Conservation (phyloP, 1,140 invertebrate species). For the Drosophila cardini region DNA sequence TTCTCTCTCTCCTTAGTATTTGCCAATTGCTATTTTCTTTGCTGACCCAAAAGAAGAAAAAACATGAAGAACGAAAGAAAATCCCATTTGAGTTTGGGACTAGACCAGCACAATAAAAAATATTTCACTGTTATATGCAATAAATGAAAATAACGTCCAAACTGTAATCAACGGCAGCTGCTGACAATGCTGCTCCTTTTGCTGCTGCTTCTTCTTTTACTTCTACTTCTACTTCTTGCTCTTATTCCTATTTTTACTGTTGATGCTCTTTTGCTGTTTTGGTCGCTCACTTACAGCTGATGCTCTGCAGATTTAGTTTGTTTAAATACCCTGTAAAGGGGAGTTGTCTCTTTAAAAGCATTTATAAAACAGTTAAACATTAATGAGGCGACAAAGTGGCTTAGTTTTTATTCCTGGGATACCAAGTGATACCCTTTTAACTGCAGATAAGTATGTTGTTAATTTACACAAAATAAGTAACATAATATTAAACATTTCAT, state of each 20-base stretch:
- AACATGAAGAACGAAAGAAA: conserved; percentile 7
- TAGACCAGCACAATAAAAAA: conserved; percentile 64
- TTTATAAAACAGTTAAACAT: not conserved
- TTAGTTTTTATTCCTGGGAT: not conserved
- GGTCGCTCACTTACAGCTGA: conserved; percentile 12
- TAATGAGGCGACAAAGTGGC: no score
- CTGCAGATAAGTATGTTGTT: no score
- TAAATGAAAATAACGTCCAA: conserved; percentile 80
- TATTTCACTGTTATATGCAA: conserved; percentile 77
- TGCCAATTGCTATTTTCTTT: conserved; percentile 35
- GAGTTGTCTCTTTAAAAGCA: not conserved
- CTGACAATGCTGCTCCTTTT: conserved; percentile 56
- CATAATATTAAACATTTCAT: no score
- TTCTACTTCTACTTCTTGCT: conserved; percentile 17
- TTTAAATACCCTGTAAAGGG: conserved; percentile 20
- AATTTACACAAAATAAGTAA: no score
- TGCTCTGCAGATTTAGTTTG: conserved; percentile 52
- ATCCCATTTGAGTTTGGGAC: conserved; percentile 44
- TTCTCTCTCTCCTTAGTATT: conserved; percentile 3
- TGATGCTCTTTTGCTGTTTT: conserved; percentile 10
- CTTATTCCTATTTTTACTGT: conserved; percentile 17
- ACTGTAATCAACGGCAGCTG: conserved; percentile 80
- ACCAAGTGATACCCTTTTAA: not conserved
- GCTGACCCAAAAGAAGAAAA: conserved; percentile 12
- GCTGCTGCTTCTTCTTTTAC: conserved; percentile 31